Evolutionary conservation across 2,888 invertebrate genomes (phyloP).

Genomic region (Chydorus sphaericus): DNA sequence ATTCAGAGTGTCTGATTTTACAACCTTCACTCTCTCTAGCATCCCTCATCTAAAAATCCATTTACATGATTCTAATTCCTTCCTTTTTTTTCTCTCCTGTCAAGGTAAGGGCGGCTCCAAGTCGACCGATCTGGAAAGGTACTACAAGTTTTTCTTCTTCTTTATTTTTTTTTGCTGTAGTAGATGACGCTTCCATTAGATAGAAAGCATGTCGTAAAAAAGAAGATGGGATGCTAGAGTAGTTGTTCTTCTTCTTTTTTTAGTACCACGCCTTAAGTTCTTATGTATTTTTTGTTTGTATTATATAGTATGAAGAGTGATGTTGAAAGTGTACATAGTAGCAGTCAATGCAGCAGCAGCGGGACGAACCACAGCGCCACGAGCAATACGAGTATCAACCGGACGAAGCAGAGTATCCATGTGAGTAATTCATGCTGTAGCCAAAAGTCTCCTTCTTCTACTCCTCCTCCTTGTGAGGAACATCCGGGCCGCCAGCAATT

Average conservation of each 20-base stretch:
- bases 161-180: constrained; percentile 8
- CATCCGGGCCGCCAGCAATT: not conserved
- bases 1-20: too few relatives aligned
- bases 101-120: constrained; percentile 66
- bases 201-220: not conserved
- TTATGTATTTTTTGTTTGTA: not conserved
- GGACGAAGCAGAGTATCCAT: not conserved
- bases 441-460: too few relatives aligned
- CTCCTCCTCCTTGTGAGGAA: too few relatives aligned
- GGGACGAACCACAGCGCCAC: constrained; percentile 14
- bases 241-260: constrained; percentile 4
- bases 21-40: not conserved
- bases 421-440: constrained; percentile 3
- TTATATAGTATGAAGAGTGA: constrained; percentile 27
- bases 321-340: constrained; percentile 21
- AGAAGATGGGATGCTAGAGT: not conserved
- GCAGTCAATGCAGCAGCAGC: constrained; percentile 12
- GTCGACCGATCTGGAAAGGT: constrained; percentile 71
- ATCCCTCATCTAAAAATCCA: not conserved
- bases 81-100: constrained; percentile 19
- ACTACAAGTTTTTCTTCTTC: too few relatives aligned
- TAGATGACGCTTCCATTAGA: not conserved
- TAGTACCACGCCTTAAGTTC: not conserved
- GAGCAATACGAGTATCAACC: constrained; percentile 36
- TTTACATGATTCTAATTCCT: not conserved